phyloP scores from a whole-genome alignment of 2,888 invertebrate genomes.

The Plebejus melissa region DNA sequence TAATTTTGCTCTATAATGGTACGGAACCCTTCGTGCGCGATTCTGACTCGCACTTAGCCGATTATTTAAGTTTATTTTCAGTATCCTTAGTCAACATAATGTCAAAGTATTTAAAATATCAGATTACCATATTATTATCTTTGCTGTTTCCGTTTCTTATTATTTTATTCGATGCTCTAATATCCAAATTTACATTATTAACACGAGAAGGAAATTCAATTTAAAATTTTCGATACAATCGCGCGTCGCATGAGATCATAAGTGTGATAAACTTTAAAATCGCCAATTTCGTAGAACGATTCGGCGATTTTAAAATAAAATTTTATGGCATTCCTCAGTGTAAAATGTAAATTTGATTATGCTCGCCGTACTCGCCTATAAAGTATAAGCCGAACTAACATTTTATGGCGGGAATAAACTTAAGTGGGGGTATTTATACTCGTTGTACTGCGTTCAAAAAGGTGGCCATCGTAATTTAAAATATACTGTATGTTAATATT shows the following conservation, averaged over 20 bases:
- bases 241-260: constrained; percentile 2
- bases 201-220: neutral
- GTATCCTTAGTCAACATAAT: neutral
- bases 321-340: neutral
- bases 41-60: too few species aligned
- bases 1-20: too few species aligned
- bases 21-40: too few species aligned
- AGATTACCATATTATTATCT: constrained; percentile 6
- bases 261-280: neutral
- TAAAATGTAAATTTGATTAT: constrained; percentile 9
- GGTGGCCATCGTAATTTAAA: neutral
- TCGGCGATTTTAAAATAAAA: constrained; percentile 1
- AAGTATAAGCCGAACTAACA: neutral
- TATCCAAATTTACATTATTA: neutral
- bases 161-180: neutral
- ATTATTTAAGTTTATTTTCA: neutral
- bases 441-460: neutral
- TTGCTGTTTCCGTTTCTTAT: neutral
- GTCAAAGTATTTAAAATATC: neutral
- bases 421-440: neutral
- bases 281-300: neutral
- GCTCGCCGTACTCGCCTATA: constrained; percentile 12
- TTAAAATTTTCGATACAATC: neutral
- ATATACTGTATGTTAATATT: constrained; percentile 4
- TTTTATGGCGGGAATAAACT: constrained; percentile 8